Evolutionary conservation across 2,797 vertebrate species (phyloP), one percentile per base, ranked within the genome.

Genomic region (Synaphobranchus kaupii): DNA sequence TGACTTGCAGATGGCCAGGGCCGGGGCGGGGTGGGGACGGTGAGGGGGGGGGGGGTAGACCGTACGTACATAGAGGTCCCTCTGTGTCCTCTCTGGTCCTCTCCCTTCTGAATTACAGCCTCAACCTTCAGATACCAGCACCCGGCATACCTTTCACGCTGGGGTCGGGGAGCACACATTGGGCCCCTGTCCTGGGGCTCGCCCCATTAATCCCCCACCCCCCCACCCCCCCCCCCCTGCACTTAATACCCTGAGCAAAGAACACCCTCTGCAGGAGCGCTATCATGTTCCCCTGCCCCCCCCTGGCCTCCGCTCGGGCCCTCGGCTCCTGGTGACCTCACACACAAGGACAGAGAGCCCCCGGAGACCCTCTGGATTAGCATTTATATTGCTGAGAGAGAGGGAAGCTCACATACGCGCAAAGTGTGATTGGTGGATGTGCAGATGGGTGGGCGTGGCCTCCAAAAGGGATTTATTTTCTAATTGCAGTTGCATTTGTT

Each of bases 391-490:
- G 28, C 60, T 9, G 85, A 25, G 50, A 54, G 85, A 39, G 25
- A 2, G 50, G 47, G 48, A 83, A 31, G 34, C 83, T 39, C 39
- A 12, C 34, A 44, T 10, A 47, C 0, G n/a, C 13, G 31, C 91
- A 92, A 88, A 58, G 88, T 92, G 91, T n/a, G 66, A 3, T 71
- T 28, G n/a, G 66, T 63, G 60, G 60, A 25, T 22, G 60, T 25
- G 12, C 12, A 31, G 71, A 17, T 76, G 71, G 91, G 91, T 92
- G 92, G 91, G 87, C 85, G 25, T 47, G 71, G 50, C 68, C 86
- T 85, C 73, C 39, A 60, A 80, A 48, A 80, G 44, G 20, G 76
- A 1, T 48, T 47, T 48, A 73, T 39, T 80, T 80, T 25, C 20
- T 25, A 80, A 80, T 48, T 44, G 13, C 68, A 78, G 17, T 73